Conservation (phyloP, 2,888 invertebrate species). For the Craniophora ligustri region DNA sequence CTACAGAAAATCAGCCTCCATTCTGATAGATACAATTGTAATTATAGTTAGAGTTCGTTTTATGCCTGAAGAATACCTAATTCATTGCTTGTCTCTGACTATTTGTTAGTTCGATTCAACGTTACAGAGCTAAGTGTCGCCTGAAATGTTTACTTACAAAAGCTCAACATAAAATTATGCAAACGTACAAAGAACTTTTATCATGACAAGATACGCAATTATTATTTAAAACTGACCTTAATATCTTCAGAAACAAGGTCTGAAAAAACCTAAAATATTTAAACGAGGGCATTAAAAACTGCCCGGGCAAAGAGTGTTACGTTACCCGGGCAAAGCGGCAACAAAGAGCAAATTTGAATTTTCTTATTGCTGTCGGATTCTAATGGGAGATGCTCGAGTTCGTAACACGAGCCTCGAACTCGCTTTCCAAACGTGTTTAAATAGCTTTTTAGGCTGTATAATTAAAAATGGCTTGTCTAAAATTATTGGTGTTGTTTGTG, state of each 20-base stretch:
- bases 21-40: too few species aligned
- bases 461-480: too few species aligned
- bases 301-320: constrained; percentile 23
- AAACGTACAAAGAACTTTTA: neutral
- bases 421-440: constrained; percentile 1
- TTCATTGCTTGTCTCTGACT: too few species aligned
- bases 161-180: neutral
- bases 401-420: constrained; percentile 11
- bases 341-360: constrained; percentile 38
- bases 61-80: too few species aligned
- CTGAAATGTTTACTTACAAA: neutral
- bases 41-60: too few species aligned
- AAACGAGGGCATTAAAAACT: constrained; percentile 30
- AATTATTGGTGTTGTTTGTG: too few species aligned
- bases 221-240: neutral
- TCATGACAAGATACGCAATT: neutral
- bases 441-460: neutral
- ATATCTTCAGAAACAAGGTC: constrained; percentile 3
- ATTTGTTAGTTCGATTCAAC: too few species aligned
- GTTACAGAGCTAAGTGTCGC: too few species aligned
- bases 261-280: constrained; percentile 11
- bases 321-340: constrained; percentile 17
- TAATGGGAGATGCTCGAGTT: constrained; percentile 6
- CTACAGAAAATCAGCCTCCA: too few species aligned
- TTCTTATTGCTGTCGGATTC: constrained; percentile 25